Conservation (phyloP, 2,797 vertebrate species). For the Crocidura indochinensis region DNA sequence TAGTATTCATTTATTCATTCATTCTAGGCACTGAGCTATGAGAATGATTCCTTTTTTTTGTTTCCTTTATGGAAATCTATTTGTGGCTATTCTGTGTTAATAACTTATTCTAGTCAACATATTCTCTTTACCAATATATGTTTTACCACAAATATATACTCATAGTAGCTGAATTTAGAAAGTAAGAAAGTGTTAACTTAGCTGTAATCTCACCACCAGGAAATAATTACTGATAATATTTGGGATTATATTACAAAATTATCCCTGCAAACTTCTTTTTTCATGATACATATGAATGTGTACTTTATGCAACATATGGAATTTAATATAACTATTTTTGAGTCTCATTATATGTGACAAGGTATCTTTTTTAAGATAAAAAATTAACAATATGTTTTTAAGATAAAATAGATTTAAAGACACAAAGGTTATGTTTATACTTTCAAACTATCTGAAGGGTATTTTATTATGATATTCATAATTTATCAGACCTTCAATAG, state of each 20-base stretch:
- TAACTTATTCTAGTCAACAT: conserved; percentile 12
- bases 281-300: neutral
- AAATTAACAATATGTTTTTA: neutral
- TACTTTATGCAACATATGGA: neutral
- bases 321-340: neutral
- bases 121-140: neutral
- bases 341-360: neutral
- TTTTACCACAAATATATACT: conserved; percentile 7
- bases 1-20: conserved; percentile 26
- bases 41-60: conserved; percentile 19
- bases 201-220: conserved; percentile 1
- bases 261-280: neutral
- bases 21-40: neutral
- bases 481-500: conserved; percentile 28
- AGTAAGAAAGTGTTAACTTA: neutral
- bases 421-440: neutral
- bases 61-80: neutral
- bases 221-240: conserved; percentile 19
- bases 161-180: conserved; percentile 34
- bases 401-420: neutral
- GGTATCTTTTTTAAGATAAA: neutral
- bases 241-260: neutral
- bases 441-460: conserved; percentile 9
- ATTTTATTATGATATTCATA: neutral
- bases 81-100: neutral